A percentile compares a stretch with the other conserved stretches of the same genome.
These are phyloP conservation scores for Bombus pascuorum DNA, from an alignment of 1,140 invertebrate genomes.

Conservation along the genomic window DNA sequence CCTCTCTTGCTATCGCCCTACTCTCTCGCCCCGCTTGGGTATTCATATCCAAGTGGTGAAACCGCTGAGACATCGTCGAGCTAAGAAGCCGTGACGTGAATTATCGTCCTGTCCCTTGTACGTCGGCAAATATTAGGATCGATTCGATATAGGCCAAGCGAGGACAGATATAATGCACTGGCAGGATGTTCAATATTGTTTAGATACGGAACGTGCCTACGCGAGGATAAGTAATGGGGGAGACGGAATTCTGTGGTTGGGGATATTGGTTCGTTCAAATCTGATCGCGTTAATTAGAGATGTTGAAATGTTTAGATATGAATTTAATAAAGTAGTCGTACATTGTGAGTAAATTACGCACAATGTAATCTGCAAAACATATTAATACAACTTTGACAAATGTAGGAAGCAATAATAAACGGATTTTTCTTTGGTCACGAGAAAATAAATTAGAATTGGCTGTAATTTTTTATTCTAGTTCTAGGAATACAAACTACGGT, in stretches of 20 bases:
- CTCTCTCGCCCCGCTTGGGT: conserved; percentile 30
- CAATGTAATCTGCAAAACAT: too few species aligned
- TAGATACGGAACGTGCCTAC: conserved; percentile 21
- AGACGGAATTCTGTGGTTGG: background rate
- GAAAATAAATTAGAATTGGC: background rate
- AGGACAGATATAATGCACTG: conserved; percentile 48
- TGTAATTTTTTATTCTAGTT: background rate
- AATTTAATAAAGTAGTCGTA: background rate
- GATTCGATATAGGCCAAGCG: conserved; percentile 41
- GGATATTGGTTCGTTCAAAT: background rate
- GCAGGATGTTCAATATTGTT: conserved; percentile 51
- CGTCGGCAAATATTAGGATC: conserved; percentile 61
- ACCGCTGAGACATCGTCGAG: conserved; percentile 60
- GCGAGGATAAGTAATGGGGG: conserved; percentile 17
- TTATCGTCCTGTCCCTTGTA: conserved; percentile 57
- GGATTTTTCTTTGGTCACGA: background rate
- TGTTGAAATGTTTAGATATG: background rate
- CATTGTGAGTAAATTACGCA: background rate
- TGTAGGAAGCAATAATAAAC: background rate
- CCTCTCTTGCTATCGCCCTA: background rate
- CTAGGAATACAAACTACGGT: too few species aligned
- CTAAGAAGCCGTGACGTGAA: conserved; percentile 67
- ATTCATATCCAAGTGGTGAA: conserved; percentile 65
- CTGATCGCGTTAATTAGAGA: background rate
- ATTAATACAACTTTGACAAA: background rate